These are phyloP conservation scores for Prunella himalayana DNA, from an alignment of 2,113 vertebrate genomes.

Conservation along the genomic window DNA sequence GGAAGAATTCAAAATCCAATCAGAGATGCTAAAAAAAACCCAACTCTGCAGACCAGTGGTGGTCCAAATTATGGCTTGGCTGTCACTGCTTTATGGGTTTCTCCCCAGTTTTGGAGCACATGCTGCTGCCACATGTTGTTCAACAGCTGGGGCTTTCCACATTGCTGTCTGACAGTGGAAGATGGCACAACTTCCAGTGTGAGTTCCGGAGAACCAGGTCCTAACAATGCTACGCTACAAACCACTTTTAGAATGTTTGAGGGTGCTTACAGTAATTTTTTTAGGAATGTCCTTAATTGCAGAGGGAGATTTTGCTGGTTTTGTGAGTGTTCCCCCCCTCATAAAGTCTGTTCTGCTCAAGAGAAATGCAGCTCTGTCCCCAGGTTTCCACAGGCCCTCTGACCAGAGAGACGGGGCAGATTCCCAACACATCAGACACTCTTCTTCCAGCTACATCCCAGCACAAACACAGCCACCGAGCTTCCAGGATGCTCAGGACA, in stretches of 20 bases:
- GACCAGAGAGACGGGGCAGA: not conserved
- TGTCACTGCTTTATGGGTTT: not conserved
- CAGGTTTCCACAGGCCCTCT: not conserved
- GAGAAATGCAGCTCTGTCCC: not conserved
- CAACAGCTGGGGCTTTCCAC: not conserved
- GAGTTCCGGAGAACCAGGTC: not conserved
- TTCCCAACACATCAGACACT: not conserved
- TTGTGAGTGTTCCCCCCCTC: not conserved
- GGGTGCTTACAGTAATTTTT: not conserved
- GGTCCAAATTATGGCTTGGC: not conserved
- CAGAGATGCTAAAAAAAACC: not conserved
- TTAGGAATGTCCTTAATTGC: not conserved
- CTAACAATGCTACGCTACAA: not conserved
- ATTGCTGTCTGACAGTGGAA: not conserved
- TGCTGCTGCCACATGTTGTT: not conserved
- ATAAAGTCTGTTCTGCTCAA: accelerated
- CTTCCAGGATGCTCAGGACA: not conserved
- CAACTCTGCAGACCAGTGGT: not conserved
- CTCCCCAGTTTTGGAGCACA: not conserved
- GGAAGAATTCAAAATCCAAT: not conserved
- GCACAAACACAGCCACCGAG: not conserved
- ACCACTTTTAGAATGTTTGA: not conserved
- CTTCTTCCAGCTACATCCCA: not conserved
- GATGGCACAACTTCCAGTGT: not conserved
- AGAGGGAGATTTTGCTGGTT: not conserved